These are phyloP conservation scores for Sclerurus mexicanus DNA, from an alignment of 2,113 vertebrate species.

Conservation along the genomic window DNA sequence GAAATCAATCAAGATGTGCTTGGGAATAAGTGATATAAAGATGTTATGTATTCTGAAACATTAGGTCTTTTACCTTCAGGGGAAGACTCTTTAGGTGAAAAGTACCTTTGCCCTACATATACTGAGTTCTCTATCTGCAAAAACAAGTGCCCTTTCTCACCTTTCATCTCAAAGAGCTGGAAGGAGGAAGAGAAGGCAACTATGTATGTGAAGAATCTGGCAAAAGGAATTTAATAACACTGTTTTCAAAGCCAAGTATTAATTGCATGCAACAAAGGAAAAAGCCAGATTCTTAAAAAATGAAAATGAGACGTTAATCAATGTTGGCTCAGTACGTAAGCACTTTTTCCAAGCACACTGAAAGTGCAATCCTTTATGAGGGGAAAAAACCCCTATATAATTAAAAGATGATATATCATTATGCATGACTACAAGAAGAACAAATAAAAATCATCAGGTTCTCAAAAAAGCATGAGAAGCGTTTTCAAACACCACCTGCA, in stretches of 20 bases:
- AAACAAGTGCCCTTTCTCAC: neutral
- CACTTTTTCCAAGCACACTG: neutral
- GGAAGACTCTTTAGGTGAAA: neutral
- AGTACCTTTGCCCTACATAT: neutral
- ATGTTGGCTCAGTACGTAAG: neutral
- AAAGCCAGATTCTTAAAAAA: neutral
- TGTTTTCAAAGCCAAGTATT: neutral
- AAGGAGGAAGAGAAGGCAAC: neutral
- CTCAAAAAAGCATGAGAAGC: neutral
- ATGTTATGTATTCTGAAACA: neutral
- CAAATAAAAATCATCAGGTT: neutral
- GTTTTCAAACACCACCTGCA: neutral
- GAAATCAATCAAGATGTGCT: neutral
- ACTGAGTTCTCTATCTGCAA: neutral
- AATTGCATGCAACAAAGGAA: neutral
- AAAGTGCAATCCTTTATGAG: neutral
- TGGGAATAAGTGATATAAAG: neutral
- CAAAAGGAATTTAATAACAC: neutral
- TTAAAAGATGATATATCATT: neutral
- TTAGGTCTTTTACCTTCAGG: neutral
- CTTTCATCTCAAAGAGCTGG: neutral
- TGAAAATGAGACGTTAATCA: neutral
- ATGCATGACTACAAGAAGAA: neutral
- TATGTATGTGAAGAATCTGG: neutral
- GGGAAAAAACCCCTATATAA: neutral